Evolutionary conservation across 2,113 vertebrate species (phyloP).

Genomic region (Perccottus glenii): DNA sequence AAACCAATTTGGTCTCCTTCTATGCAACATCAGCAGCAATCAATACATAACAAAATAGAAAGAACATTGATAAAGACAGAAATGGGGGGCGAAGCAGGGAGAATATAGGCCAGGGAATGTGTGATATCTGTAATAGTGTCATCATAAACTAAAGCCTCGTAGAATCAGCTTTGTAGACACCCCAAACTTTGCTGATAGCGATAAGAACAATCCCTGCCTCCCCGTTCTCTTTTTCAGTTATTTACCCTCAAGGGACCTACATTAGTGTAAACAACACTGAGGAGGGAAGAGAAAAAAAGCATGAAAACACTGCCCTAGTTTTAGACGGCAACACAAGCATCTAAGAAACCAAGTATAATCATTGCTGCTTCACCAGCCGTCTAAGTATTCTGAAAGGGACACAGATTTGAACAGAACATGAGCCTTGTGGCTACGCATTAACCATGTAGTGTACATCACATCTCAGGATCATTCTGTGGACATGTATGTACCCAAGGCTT

Average conservation of each 20-base stretch:
- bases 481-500: slow-evolving; percentile 30
- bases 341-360: slow-evolving; percentile 63
- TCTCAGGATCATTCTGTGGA: slow-evolving; percentile 50
- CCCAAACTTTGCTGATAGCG: slow-evolving; percentile 83
- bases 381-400: slow-evolving; percentile 38
- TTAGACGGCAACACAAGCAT: slow-evolving; percentile 66
- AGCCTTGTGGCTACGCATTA: slow-evolving; percentile 55
- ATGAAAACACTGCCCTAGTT: slow-evolving; percentile 85
- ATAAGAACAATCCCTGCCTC: slow-evolving; percentile 87
- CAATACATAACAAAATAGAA: slow-evolving; percentile 52
- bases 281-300: slow-evolving; percentile 51
- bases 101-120: slow-evolving; percentile 23
- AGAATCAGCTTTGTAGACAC: slow-evolving; percentile 84
- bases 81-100: background rate
- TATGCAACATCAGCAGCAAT: slow-evolving; percentile 51
- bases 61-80: slow-evolving; percentile 37
- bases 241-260: slow-evolving; percentile 84
- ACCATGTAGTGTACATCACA: slow-evolving; percentile 36
- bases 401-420: slow-evolving; percentile 36
- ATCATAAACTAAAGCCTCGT: slow-evolving; percentile 84
- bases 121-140: slow-evolving; percentile 72
- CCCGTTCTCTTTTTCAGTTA: slow-evolving; percentile 74
- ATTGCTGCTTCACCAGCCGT: slow-evolving; percentile 43
- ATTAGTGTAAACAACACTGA: slow-evolving; percentile 87
- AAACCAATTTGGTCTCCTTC: slow-evolving; percentile 53